Percentiles rank a stretch among this genome's conserved stretches.
phyloP scores from a whole-genome alignment of 2,888 invertebrate genomes.

The Aleiodes alternator region DNA sequence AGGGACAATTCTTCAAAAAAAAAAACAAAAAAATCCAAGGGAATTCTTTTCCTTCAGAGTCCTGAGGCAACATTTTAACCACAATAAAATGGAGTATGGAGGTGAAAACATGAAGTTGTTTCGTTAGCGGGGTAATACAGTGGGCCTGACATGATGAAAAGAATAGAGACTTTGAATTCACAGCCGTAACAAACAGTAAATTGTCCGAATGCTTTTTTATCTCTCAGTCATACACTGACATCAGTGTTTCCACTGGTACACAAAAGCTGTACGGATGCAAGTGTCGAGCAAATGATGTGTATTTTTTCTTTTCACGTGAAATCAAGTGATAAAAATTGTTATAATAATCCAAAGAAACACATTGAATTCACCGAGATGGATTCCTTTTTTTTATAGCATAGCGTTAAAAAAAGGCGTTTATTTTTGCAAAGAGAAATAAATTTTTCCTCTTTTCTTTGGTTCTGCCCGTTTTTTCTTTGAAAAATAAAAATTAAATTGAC shows the following conservation, averaged over 20 bases:
- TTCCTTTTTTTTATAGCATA: too few species aligned
- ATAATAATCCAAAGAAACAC: constrained; percentile 34
- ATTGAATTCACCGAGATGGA: constrained; percentile 5
- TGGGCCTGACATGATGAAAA: constrained; percentile 46
- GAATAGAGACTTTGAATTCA: constrained; percentile 12
- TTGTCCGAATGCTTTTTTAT: constrained; percentile 22
- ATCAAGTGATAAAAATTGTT: too few species aligned
- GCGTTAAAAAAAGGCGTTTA: too few species aligned
- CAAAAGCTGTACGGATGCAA: too few species aligned
- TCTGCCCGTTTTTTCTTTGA: too few species aligned
- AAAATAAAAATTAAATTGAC: too few species aligned
- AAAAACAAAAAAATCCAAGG: not conserved
- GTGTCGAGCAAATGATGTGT: too few species aligned
- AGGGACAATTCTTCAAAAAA: constrained; percentile 19
- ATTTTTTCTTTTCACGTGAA: too few species aligned
- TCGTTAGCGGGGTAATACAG: constrained; percentile 45
- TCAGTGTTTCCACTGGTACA: not conserved
- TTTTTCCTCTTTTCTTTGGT: too few species aligned
- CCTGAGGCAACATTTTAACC: constrained; percentile 53
- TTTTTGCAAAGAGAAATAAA: too few species aligned
- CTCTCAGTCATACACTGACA: not conserved
- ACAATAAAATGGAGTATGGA: constrained; percentile 51
- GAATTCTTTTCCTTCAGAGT: constrained; percentile 40
- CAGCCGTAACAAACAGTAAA: constrained; percentile 51
- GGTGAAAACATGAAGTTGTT: constrained; percentile 49